Conservation (phyloP, 2,888 invertebrate genomes). For the Perizoma affinitatum region DNA sequence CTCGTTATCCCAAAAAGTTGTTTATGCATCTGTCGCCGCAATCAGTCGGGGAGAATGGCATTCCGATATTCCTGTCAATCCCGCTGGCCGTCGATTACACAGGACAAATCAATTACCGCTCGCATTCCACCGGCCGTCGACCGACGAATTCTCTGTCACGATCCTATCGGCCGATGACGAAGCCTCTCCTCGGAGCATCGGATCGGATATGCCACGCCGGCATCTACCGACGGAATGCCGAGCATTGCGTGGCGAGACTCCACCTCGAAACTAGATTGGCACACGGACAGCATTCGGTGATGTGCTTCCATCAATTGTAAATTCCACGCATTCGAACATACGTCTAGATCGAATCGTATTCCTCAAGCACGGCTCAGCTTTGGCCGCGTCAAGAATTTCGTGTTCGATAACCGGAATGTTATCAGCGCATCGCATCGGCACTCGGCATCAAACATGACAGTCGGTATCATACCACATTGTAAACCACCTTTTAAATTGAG, state of each 20-base stretch:
- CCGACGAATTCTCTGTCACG: conserved; percentile 81
- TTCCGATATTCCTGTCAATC: conserved; percentile 76
- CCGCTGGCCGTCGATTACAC: conserved; percentile 73
- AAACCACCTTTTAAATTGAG: conserved; percentile 70
- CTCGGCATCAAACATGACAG: conserved; percentile 69
- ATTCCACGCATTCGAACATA: conserved; percentile 74
- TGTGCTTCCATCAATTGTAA: conserved; percentile 72
- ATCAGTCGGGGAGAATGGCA: conserved; percentile 53
- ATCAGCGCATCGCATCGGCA: conserved; percentile 75
- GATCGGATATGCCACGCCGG: conserved; percentile 56
- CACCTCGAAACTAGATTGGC: conserved; percentile 58
- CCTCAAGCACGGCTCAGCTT: conserved; percentile 62
- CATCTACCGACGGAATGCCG: conserved; percentile 58
- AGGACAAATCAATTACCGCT: conserved; percentile 82
- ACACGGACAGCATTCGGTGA: conserved; percentile 68
- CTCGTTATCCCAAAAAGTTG: conserved; percentile 14
- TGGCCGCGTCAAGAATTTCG: conserved; percentile 76
- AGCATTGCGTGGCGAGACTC: conserved; percentile 32
- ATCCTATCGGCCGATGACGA: conserved; percentile 73
- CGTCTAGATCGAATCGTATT: conserved; percentile 58
- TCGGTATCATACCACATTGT: conserved; percentile 66
- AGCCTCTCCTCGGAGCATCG: conserved; percentile 67
- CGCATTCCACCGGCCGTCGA: conserved; percentile 75
- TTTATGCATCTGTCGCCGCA: conserved; percentile 33
- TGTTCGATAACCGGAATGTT: conserved; percentile 79